Conservation (phyloP, 2,113 vertebrate species). For the Chelonoidis abingdonii region DNA sequence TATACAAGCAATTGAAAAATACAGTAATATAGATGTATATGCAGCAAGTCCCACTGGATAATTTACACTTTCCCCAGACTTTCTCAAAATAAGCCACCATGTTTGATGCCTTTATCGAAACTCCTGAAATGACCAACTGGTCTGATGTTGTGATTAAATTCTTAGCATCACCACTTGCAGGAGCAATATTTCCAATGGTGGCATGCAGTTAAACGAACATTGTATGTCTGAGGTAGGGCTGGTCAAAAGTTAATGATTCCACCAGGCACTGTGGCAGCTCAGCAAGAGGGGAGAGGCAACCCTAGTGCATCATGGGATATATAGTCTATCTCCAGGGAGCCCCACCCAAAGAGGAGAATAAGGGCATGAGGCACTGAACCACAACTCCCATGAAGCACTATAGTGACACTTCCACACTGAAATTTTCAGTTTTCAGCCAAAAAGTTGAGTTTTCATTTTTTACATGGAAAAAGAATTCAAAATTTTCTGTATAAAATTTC, state of each 20-base stretch:
- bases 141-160: background rate
- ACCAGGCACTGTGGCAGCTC: background rate
- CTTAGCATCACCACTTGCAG: background rate
- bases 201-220: background rate
- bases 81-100: background rate
- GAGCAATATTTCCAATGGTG: background rate
- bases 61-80: background rate
- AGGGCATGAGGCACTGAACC: background rate
- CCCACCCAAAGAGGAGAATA: too few relatives aligned
- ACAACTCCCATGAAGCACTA: background rate
- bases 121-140: background rate
- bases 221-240: background rate
- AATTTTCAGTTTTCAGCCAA: background rate
- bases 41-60: too few relatives aligned
- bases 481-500: background rate
- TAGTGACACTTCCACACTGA: background rate
- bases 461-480: background rate
- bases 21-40: too few relatives aligned
- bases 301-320: background rate
- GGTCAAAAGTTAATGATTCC: background rate
- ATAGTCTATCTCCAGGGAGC: too few relatives aligned
- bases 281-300: background rate
- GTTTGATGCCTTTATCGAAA: background rate
- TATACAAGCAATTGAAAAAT: too few relatives aligned
- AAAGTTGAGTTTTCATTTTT: background rate